Evolutionary conservation across 1,140 invertebrate species (phyloP), one percentile per base, ranked within the genome.

Genomic region (Drosophila repleta): DNA sequence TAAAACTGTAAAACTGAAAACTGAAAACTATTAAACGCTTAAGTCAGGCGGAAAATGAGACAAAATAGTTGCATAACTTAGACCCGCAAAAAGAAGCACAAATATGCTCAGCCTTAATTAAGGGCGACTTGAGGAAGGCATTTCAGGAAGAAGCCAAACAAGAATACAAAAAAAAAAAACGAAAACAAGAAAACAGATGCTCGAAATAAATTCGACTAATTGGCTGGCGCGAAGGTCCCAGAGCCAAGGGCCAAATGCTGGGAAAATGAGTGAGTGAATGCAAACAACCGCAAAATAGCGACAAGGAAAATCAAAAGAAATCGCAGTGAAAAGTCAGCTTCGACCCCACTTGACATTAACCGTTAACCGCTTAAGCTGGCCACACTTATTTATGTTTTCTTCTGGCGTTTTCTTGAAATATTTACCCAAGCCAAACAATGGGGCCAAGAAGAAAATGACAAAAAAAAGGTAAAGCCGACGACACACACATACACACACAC

Each of bases 41-140:
- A 84, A 90, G 81, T 91, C 90, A 90, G 81, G 73, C 90, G 76
- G 83, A 79, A 91, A 91, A 90, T 91, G 76, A 91, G 74, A 82
- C 80, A 75, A 88, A 91, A 91, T 91, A 91, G 90, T 91, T 91
- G 67, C 10, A 43, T 35, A 85, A 90, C 67, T 80, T 29, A 60
- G 64, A 26, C 45, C 39, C 41, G 35, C 17, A 56, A 21, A 32
- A 57, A 48, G 55, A 65, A 49, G 43, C 45, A 53, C 46, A 45
- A 73, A 75, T 43, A 72, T 65, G 64, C 61, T 65, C 26, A 65
- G 65, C 73, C 61, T 79, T 88, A 83, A 83, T 88, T 88, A 88
- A 79, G 79, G 49, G 58, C 61, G 68, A 56, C 62, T 57, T 64
- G 49, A 26, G 46, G 29, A 63, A 56, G 46, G 35, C 18, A 15